Evolutionary conservation across 2,797 vertebrate genomes (phyloP).

Genomic region (Petrocephalus sullivani): DNA sequence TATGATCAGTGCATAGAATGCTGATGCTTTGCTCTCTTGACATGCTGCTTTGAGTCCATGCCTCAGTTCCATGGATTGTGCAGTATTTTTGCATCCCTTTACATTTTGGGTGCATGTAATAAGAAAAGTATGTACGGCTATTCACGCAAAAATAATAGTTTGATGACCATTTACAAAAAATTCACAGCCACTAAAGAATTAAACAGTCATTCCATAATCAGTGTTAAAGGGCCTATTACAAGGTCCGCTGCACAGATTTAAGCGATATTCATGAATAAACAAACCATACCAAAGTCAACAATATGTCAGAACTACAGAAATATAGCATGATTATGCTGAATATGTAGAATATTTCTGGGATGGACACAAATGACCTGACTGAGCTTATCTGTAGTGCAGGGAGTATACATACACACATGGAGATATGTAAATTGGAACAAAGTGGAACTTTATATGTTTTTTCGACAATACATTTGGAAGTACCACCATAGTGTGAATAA

Average conservation of each 20-base stretch:
- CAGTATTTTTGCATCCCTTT: background rate
- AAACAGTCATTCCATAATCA: background rate
- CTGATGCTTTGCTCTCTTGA: background rate
- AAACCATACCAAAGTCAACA: background rate
- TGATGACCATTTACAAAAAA: background rate
- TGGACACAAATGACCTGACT: background rate
- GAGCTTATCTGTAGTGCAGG: background rate
- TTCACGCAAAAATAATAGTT: background rate
- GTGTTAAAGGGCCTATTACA: background rate
- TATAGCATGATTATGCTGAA: background rate
- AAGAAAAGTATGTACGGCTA: background rate
- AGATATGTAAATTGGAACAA: slow-evolving; percentile 3
- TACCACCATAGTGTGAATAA: slow-evolving; percentile 32
- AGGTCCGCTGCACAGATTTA: background rate
- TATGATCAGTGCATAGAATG: background rate
- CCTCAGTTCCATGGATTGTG: background rate
- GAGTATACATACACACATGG: background rate
- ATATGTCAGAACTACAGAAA: background rate
- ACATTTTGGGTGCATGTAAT: background rate
- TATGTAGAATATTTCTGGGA: background rate
- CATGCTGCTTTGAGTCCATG: background rate
- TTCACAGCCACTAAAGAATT: background rate
- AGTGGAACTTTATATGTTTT: background rate
- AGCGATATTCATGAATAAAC: background rate
- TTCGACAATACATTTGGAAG: background rate